Percentiles rank a stretch among this genome's conserved stretches.
These are phyloP conservation scores for Hormaphis cornu DNA, from an alignment of 1,140 invertebrate species.

Conservation along the genomic window DNA sequence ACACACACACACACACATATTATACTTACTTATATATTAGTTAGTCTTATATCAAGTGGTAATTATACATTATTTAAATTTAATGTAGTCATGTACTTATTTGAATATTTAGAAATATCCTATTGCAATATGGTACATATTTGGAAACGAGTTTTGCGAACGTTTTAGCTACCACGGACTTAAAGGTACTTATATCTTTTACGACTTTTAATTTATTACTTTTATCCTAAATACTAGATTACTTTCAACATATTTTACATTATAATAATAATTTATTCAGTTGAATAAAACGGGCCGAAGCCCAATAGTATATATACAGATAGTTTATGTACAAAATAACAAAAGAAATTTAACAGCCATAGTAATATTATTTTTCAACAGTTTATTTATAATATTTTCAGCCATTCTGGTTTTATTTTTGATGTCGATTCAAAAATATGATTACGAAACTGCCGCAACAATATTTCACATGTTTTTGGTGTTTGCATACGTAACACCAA, in stretches of 20 bases:
- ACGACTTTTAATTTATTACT: too few relatives aligned
- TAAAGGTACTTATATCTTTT: conserved; percentile 73
- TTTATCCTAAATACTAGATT: too few relatives aligned
- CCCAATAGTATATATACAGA: too few relatives aligned
- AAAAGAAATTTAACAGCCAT: too few relatives aligned
- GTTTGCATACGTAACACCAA: conserved; percentile 74
- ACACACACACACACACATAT: too few relatives aligned
- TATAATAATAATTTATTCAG: too few relatives aligned
- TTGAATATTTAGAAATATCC: conserved; percentile 57
- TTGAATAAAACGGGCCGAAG: too few relatives aligned
- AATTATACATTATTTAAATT: too few relatives aligned
- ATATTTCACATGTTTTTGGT: conserved; percentile 73
- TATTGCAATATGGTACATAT: conserved; percentile 83
- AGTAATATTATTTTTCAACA: neutral
- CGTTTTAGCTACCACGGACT: conserved; percentile 93
- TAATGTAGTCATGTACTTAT: neutral
- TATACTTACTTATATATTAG: too few relatives aligned
- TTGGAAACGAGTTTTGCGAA: conserved; percentile 94
- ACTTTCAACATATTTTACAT: too few relatives aligned
- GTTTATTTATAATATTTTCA: conserved; percentile 42
- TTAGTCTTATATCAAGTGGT: too few relatives aligned
- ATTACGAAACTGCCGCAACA: conserved; percentile 58
- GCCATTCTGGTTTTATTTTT: conserved; percentile 76
- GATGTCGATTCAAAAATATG: conserved; percentile 54
- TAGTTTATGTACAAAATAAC: too few relatives aligned